phyloP scores from a whole-genome alignment of 2,797 vertebrate species.

The Melanotaenia boesemani region DNA sequence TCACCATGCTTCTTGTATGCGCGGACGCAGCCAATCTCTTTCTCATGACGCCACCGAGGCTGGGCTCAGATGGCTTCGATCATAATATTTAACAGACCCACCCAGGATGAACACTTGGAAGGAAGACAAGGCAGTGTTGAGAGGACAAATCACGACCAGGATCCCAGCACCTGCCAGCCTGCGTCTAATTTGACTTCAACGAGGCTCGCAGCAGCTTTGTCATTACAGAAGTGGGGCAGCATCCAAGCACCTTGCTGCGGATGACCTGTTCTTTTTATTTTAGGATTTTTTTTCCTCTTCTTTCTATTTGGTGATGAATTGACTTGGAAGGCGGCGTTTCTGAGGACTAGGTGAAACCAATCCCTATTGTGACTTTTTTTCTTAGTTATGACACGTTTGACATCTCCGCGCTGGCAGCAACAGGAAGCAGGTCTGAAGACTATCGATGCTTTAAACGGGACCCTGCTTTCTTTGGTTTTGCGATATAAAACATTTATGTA shows the following conservation, averaged over 20 bases:
- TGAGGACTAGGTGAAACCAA: conserved; percentile 22
- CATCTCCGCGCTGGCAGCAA: conserved; percentile 52
- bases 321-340: conserved; percentile 3
- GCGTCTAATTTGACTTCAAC: conserved; percentile 47
- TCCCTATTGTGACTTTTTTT: conserved; percentile 34
- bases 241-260: conserved; percentile 49
- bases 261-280: conserved; percentile 47
- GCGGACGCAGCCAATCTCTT: conserved; percentile 92
- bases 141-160: conserved; percentile 64
- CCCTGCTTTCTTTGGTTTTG: conserved; percentile 5
- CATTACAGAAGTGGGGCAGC: conserved; percentile 43
- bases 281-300: conserved; percentile 1
- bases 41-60: conserved; percentile 92
- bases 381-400: conserved; percentile 49
- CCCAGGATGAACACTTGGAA: conserved; percentile 74
- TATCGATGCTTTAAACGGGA: conserved; percentile 54
- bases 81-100: conserved; percentile 93
- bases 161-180: conserved; percentile 80
- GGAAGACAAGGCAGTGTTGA: conserved; percentile 56
- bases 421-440: conserved; percentile 68
- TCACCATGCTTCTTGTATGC: conserved; percentile 81
- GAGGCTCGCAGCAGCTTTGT: conserved; percentile 33
- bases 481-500: conserved; percentile 28
- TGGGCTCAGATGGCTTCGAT: conserved; percentile 86
- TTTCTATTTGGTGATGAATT: not conserved